Base-by-base conservation (phyloP, 2,797 vertebrate species). In the Enteromius unitaeniatus region DNA sequence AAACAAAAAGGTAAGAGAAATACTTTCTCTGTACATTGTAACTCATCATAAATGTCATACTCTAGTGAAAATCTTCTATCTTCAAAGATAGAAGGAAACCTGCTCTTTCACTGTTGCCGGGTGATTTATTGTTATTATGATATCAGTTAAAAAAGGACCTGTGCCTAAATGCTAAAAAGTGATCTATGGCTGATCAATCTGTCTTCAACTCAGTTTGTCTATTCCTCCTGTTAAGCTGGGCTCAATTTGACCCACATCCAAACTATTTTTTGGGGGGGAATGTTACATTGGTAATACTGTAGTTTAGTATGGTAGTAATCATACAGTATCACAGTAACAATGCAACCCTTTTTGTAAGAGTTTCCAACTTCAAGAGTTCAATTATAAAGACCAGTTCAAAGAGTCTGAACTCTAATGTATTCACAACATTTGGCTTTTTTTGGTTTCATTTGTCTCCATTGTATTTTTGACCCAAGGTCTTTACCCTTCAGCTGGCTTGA, bases 1-100 rank as follows among this genome's bases (percentile, higher is more conserved):
- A 86, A 93, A 85, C 87, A 79, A 47, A 94, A 92, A 94, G 90
- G 96, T 96, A 84, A 92, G 92, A 74, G 40, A 79, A 60, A 73
- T 26, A 7, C 13, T 79, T 45, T 28, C 23, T 45, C 40, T 34
- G 37, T 60, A 42, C 58, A 55, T 21, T 74, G 6, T 37, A 75
- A 37, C 34, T 58, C n/a, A 11, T n/a, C 31, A 40, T 8, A 75
- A 37, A 74, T 23, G 40, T 70, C 68, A 26, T 70, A 45, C 40
- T 14, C 21, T 40, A 9, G 60, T 62, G 26, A 62, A 31, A 23
- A 7, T 17, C 6, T 31, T 17, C 6, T 31, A 31, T 31, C 2
- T 64, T 64, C 6, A 31, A 28, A 6, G 26, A 64, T 64, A 17
- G 14, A 3, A 31, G 28, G 26, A 31, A 31, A 64, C 26, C 60